Base-by-base conservation (phyloP, 2,888 invertebrate genomes). In the Diabrotica balteata region DNA sequence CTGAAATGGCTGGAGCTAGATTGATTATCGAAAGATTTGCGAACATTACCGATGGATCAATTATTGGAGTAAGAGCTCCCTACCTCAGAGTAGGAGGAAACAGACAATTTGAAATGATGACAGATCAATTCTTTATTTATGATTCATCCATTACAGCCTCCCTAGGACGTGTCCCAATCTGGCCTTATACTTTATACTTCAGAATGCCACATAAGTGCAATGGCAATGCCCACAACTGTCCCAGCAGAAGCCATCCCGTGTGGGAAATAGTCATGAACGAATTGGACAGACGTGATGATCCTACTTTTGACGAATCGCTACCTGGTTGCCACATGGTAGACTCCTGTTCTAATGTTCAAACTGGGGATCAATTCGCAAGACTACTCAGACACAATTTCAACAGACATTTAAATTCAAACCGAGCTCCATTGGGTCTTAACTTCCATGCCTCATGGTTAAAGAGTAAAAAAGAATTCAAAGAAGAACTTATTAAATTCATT, bases 261-360 rank as follows among this genome's bases (percentile, higher is more conserved):
- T 96, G 96, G 96, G 96, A 96, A 86, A 96, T 96, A 91, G 96
- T 96, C 61, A 95, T 96, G 94, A 96, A 96, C 82, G 96, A 96
- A 83, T 85, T 96, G 76, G 96, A 96, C 85, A 90, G 96, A 83
- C 90, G 96, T 84, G 96, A 96, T 83, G 96, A 96, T 80, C 96
- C 96, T 6, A 93, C 93, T 7, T 96, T 96, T 82, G 96, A 96
- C 80, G 96, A 96, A 84, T 94, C 94, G 6, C 87, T 96, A 66
- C 95, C 96, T 49, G 95, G 96, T 89, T 96, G 96, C 85, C 95
- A 96, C 84, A 95, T 96, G 88, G 95, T 96, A 0, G 96, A 96
- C 83, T 95, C 95, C 44, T 96, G 96, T 85, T 95, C 95, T 44
- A 96, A 96, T 86, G 92, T 96, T 75, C 94, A 95, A 85, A 90